Evolutionary conservation across 2,888 invertebrate genomes (phyloP).

Genomic region (Cerastis leucographa): DNA sequence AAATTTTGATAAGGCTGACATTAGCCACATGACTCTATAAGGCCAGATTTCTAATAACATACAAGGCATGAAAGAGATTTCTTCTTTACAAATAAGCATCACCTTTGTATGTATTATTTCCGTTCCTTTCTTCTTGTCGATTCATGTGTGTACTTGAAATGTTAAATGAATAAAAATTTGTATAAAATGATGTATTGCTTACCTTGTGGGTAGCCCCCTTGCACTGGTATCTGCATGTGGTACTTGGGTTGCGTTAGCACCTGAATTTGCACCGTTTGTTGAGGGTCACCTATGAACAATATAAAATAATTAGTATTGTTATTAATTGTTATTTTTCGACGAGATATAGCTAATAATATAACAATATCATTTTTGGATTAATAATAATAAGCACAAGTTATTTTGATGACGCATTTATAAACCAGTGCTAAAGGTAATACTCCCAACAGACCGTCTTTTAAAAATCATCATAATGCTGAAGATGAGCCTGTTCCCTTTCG

Average conservation of each 20-base stretch:
- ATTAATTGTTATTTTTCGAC: too few species aligned
- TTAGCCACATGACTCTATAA: neutral
- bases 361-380: neutral
- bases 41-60: neutral
- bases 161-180: neutral
- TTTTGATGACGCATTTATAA: neutral
- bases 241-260: slow-evolving; percentile 93
- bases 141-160: neutral
- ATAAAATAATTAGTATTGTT: neutral
- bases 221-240: slow-evolving; percentile 94
- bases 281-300: slow-evolving; percentile 91
- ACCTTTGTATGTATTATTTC: neutral
- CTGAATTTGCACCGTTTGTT: slow-evolving; percentile 95
- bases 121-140: neutral
- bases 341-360: neutral
- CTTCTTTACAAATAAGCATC: neutral
- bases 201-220: slow-evolving; percentile 92
- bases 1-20: neutral
- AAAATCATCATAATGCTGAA: neutral
- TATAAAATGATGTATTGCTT: slow-evolving; percentile 15
- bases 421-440: neutral
- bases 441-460: neutral
- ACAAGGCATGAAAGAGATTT: neutral
- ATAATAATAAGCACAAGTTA: neutral
- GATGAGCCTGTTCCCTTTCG: neutral